Conservation (phyloP, 2,797 vertebrate species). For the Bufotes viridis region DNA sequence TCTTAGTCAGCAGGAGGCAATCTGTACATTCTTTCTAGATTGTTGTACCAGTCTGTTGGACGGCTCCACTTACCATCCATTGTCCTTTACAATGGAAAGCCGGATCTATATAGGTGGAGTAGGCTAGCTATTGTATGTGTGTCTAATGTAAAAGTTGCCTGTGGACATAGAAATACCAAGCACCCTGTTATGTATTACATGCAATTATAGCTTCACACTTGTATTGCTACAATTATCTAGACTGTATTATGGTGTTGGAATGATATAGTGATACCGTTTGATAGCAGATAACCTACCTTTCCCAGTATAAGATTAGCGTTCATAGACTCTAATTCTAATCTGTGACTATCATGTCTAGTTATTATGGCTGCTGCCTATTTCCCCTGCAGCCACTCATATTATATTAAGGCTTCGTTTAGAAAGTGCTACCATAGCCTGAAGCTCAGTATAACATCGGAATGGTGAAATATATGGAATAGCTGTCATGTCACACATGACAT, state of each 20-base stretch:
- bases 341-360: not conserved
- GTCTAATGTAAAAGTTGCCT: not conserved
- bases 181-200: not conserved
- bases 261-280: too few species aligned
- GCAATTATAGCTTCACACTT: too few species aligned
- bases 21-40: too few species aligned
- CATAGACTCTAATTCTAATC: not conserved
- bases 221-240: too few species aligned
- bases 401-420: slow-evolving; percentile 33
- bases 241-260: too few species aligned
- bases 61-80: too few species aligned
- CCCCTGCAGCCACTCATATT: slow-evolving; percentile 4
- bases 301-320: not conserved
- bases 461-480: not conserved
- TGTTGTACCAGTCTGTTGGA: too few species aligned
- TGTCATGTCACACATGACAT: slow-evolving; percentile 3
- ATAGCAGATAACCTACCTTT: too few species aligned
- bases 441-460: slow-evolving; percentile 6
- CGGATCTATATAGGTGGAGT: not conserved
- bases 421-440: slow-evolving; percentile 2
- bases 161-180: not conserved
- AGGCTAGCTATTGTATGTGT: not conserved
- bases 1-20: too few species aligned
- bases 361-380: not conserved
- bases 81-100: not conserved